Conservation (phyloP, 2,888 invertebrate species). For the Archips crataeganus region DNA sequence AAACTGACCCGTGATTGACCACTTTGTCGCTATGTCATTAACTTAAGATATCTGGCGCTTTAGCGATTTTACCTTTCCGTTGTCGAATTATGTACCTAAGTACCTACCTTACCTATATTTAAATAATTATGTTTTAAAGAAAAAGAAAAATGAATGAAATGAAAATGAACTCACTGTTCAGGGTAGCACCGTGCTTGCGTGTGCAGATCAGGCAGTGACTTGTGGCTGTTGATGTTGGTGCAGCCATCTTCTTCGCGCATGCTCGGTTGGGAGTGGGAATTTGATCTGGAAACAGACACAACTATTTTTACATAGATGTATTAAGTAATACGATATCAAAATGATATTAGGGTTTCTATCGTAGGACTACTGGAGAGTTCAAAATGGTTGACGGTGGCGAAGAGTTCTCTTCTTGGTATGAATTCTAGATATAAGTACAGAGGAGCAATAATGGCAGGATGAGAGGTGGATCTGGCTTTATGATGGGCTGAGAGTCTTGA, state of each 20-base stretch:
- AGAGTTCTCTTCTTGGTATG: background rate
- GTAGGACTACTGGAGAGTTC: constrained; percentile 11
- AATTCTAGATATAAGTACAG: no score
- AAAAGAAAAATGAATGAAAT: background rate
- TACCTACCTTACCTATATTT: no score
- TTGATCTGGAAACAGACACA: constrained; percentile 73
- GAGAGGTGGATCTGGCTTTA: background rate
- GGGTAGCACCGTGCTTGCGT: constrained; percentile 84
- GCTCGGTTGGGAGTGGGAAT: constrained; percentile 88
- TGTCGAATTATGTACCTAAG: no score
- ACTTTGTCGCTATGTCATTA: no score
- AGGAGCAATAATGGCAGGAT: no score
- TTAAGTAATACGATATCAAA: background rate
- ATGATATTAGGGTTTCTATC: background rate
- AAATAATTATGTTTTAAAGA: no score
- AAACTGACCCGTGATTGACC: no score
- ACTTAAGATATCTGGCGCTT: no score
- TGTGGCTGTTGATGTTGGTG: constrained; percentile 90
- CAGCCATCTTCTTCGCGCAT: constrained; percentile 83
- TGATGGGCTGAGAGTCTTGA: no score
- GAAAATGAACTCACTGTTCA: constrained; percentile 69
- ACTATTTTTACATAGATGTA: background rate
- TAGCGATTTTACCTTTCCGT: no score
- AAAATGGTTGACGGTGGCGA: background rate
- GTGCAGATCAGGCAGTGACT: constrained; percentile 93